A percentile compares a stretch with the other conserved stretches of the same genome.
These are phyloP conservation scores for Naja naja DNA, from an alignment of 2,113 vertebrate species.

Conservation along the genomic window DNA sequence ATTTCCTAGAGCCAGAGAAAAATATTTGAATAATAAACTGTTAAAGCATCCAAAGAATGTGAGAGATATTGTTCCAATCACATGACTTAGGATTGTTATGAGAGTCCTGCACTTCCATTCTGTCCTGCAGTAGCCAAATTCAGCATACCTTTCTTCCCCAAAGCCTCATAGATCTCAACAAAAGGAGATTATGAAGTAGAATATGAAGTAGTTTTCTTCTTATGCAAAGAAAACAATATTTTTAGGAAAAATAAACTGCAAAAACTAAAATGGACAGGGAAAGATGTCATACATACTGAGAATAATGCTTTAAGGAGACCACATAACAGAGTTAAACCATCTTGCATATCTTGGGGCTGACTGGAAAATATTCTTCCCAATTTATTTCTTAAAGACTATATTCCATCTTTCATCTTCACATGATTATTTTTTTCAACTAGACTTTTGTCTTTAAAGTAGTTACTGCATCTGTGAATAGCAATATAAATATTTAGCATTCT, in stretches of 20 bases:
- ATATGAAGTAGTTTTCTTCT: not conserved
- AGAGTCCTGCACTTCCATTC: constrained; percentile 38
- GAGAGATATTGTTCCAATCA: not conserved
- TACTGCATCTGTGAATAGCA: not conserved
- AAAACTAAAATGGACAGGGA: not conserved
- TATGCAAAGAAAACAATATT: not conserved
- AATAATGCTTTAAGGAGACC: not conserved
- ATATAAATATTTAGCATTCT: not conserved
- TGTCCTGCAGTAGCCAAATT: constrained; percentile 23
- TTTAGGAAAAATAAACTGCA: not conserved
- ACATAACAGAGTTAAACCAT: not conserved
- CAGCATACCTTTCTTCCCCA: not conserved
- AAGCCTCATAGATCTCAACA: not conserved
- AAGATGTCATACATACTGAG: not conserved
- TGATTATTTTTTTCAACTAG: not conserved
- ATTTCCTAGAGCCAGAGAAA: constrained; percentile 35
- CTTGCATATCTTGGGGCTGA: not conserved
- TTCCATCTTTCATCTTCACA: not conserved
- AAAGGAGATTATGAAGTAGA: not conserved
- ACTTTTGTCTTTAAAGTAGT: not conserved
- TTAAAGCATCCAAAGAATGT: constrained; percentile 42
- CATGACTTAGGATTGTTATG: constrained; percentile 48
- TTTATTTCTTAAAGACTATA: not conserved
- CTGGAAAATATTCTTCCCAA: not conserved
- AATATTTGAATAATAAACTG: constrained; percentile 48